Percentiles rank a stretch among this genome's conserved stretches.
phyloP scores from a whole-genome alignment of 1,140 invertebrate species.

The Drosophila varians region DNA sequence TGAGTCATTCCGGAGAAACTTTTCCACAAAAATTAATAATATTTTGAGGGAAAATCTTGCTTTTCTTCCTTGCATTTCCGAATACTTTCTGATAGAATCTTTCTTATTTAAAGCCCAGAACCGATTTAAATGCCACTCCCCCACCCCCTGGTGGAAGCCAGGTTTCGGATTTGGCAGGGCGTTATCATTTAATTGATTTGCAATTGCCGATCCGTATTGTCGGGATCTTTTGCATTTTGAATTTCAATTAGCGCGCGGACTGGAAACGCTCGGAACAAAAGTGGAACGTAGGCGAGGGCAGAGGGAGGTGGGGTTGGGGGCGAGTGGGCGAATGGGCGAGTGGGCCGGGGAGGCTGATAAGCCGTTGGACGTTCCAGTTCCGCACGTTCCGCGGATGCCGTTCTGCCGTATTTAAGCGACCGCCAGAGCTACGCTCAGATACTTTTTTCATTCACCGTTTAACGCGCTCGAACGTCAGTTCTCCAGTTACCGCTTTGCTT shows the following conservation, averaged over 20 bases:
- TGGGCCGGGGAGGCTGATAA: slow-evolving; percentile 15
- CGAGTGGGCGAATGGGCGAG: too few relatives aligned
- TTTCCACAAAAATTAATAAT: too few relatives aligned
- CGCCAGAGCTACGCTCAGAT: slow-evolving; percentile 64
- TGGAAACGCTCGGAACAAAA: not conserved
- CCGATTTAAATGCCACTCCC: not conserved
- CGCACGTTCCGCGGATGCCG: slow-evolving; percentile 34
- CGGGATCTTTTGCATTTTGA: slow-evolving; percentile 52
- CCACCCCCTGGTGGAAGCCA: not conserved
- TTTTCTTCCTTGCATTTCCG: too few relatives aligned
- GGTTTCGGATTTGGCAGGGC: not conserved
- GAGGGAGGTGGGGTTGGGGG: not conserved
- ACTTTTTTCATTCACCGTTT: slow-evolving; percentile 71
- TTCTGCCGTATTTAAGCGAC: slow-evolving; percentile 68
- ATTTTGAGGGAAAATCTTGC: too few relatives aligned
- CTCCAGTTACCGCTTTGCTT: slow-evolving; percentile 12
- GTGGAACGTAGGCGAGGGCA: not conserved
- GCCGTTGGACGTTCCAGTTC: slow-evolving; percentile 39
- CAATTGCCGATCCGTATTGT: slow-evolving; percentile 30
- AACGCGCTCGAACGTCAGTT: slow-evolving; percentile 44
- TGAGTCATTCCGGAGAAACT: too few relatives aligned
- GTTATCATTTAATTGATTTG: slow-evolving; percentile 46
- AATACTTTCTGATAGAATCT: not conserved
- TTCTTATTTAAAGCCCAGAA: not conserved
- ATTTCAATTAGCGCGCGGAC: slow-evolving; percentile 47